A percentile compares a stretch with the other conserved stretches of the same genome.
Conservation (phyloP, 1,140 invertebrate genomes). For the Pseudomyrmex sp. region DNA sequence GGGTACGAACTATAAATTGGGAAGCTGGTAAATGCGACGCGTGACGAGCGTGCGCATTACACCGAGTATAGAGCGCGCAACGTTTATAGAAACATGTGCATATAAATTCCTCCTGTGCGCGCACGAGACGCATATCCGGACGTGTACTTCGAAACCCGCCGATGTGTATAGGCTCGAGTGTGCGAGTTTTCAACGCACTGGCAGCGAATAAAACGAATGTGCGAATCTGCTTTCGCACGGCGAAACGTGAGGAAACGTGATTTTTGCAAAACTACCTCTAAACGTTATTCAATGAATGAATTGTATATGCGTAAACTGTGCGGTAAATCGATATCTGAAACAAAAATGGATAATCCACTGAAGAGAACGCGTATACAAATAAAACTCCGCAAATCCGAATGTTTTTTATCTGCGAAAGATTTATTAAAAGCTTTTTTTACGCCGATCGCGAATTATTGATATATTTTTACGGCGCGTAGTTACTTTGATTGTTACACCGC, state of each 20-base stretch:
- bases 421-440: neutral
- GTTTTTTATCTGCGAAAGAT: constrained; percentile 1
- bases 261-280: neutral
- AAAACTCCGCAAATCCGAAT: constrained; percentile 38
- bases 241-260: neutral
- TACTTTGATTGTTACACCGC: too few species aligned
- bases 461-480: neutral
- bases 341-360: constrained; percentile 40
- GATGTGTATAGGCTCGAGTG: neutral
- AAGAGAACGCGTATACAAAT: neutral
- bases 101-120: constrained; percentile 37
- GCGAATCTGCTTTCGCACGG: neutral
- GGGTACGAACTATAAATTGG: constrained; percentile 76
- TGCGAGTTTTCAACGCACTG: neutral
- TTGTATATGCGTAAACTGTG: neutral
- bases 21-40: constrained; percentile 45
- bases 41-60: constrained; percentile 12
- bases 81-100: neutral
- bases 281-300: constrained; percentile 25
- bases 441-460: too few species aligned
- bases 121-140: neutral
- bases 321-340: constrained; percentile 49
- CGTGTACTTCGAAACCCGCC: neutral
- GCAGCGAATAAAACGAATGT: neutral
- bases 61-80: constrained; percentile 2